Conservation (phyloP, 2,888 invertebrate genomes). For the Aleiodes testaceus region DNA sequence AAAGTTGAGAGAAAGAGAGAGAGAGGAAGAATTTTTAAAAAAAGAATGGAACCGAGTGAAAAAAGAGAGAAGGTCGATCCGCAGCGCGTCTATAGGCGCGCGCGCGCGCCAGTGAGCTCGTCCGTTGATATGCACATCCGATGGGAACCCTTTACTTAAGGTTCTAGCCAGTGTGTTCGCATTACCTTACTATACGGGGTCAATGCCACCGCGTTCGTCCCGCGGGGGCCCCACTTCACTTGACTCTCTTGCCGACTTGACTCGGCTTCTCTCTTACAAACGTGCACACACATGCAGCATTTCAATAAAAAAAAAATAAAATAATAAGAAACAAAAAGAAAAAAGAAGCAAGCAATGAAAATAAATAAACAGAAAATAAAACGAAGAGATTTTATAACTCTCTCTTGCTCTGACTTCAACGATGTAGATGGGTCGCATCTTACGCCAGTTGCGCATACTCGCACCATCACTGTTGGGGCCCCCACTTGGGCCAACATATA, state of each 20-base stretch:
- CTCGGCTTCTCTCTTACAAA: conserved; percentile 55
- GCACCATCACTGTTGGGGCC: conserved; percentile 36
- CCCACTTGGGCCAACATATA: conserved; percentile 38
- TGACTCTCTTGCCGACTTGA: conserved; percentile 63
- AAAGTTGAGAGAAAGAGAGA: conserved; percentile 38
- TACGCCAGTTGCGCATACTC: conserved; percentile 44
- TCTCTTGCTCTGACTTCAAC: conserved; percentile 50
- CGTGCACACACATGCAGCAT: conserved; percentile 34
- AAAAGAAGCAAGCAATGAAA: background rate
- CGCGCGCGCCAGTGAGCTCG: too few relatives aligned
- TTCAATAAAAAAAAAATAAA: background rate
- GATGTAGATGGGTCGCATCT: conserved; percentile 35
- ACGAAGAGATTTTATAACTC: conserved; percentile 42
- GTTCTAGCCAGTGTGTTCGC: conserved; percentile 64
- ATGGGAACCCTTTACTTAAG: conserved; percentile 55
- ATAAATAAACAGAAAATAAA: background rate
- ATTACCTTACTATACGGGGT: conserved; percentile 70
- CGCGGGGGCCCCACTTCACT: conserved; percentile 64
- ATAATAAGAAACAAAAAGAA: background rate
- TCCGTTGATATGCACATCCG: conserved; percentile 45
- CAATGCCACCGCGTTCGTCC: conserved; percentile 68
- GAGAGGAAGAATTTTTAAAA: background rate
- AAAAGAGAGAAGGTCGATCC: conserved; percentile 32
- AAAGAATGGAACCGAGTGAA: conserved; percentile 8
- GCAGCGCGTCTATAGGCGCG: conserved; percentile 31